Conservation (phyloP, 2,797 vertebrate species). For the Sphenodon punctatus region DNA sequence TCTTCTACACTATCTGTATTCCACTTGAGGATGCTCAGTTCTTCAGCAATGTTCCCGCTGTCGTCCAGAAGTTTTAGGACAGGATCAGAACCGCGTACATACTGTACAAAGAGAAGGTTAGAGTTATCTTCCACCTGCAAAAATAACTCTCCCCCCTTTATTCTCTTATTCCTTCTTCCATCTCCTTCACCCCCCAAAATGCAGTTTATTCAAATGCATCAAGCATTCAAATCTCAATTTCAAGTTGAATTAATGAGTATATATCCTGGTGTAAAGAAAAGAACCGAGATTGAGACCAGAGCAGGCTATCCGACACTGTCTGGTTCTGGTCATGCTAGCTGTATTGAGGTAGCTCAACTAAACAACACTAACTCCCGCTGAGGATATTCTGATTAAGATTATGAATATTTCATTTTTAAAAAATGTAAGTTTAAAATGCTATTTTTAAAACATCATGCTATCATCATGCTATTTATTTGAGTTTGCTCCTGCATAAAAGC, state of each 20-base stretch:
- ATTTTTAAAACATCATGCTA: too few relatives aligned
- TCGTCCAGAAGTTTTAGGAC: slow-evolving; percentile 98
- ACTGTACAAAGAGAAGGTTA: slow-evolving; percentile 72
- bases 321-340: not conserved
- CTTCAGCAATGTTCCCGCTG: slow-evolving; percentile 96
- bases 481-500: too few relatives aligned
- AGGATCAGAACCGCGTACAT: slow-evolving; percentile 97
- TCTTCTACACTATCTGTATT: slow-evolving; percentile 99
- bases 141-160: not conserved
- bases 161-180: not conserved
- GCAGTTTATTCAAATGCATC: not conserved
- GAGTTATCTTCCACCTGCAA: slow-evolving; percentile 11
- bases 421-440: too few relatives aligned
- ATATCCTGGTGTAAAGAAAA: not conserved
- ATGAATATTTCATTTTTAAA: too few relatives aligned
- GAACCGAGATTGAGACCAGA: not conserved
- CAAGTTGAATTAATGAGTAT: not conserved
- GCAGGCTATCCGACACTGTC: not conserved
- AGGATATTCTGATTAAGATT: too few relatives aligned
- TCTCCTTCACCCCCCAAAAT: not conserved
- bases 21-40: slow-evolving; percentile 99
- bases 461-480: too few relatives aligned
- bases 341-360: too few relatives aligned
- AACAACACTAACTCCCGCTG: too few relatives aligned
- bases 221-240: not conserved